phyloP scores from a whole-genome alignment of 2,797 vertebrate species.

The Amblyopsis hoosieri region DNA sequence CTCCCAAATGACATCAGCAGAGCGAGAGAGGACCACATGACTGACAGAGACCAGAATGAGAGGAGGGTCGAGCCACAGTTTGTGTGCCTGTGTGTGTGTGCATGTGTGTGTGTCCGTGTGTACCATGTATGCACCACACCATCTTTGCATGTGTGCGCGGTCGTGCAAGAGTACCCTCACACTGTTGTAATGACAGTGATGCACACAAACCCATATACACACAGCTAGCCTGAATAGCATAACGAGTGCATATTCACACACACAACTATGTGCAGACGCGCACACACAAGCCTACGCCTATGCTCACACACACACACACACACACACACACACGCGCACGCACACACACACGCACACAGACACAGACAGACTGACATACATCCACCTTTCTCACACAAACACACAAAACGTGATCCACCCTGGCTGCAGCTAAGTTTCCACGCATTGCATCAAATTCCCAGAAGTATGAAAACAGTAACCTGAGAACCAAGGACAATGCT shows the following conservation, averaged over 20 bases:
- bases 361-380: too few relatives aligned
- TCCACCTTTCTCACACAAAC: conserved; percentile 19
- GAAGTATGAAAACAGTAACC: conserved; percentile 70
- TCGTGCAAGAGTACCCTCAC: conserved; percentile 27
- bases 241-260: background rate
- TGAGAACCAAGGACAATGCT: conserved; percentile 33
- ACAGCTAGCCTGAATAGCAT: background rate
- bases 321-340: background rate
- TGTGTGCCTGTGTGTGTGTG: background rate
- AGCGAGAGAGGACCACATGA: conserved; percentile 43
- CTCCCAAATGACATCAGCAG: conserved; percentile 70
- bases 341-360: conserved; percentile 6
- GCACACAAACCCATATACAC: conserved; percentile 6
- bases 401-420: conserved; percentile 54
- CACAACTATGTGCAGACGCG: background rate
- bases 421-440: conserved; percentile 59
- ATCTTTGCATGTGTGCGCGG: background rate
- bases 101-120: conserved; percentile 14
- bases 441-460: conserved; percentile 72
- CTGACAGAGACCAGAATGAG: conserved; percentile 56
- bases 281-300: background rate
- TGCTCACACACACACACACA: background rate
- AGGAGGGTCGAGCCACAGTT: conserved; percentile 1
- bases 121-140: background rate
- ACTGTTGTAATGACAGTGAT: conserved; percentile 50